Evolutionary conservation across 2,113 vertebrate species (phyloP), one percentile per base, ranked within the genome.

Genomic region (Triplophysa dalaica): DNA sequence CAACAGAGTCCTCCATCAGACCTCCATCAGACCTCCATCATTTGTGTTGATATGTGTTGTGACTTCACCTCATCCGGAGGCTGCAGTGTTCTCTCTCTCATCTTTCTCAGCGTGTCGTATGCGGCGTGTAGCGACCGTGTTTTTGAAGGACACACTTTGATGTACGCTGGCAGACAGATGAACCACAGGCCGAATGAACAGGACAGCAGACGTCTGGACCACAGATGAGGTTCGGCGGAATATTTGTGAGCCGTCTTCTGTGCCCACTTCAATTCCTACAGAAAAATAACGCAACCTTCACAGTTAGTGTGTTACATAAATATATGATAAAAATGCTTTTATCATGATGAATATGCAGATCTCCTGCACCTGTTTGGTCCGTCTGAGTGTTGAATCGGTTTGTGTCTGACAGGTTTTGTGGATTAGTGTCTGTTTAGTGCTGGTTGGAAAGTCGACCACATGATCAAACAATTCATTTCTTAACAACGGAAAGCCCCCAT

Each of bases 181-280:
- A 99, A 99, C 97, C 97, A 99, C 3, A 99, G 87, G 85, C 96
- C 98, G 85, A 97, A 98, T 89, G 96, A 96, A 65, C 98, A 95
- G 81, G 96, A 97, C 89, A 96, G 95, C 45, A 99, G 93, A 86
- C 94, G 98, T 63, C 95, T 96, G 12, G 95, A 95, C 97, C 97
- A 99, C 33, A 94, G 93, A 2, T 89, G 92, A 7, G 95, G 94
- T 85, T 93, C 94, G 73, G 92, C 81, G 0, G 94, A 94, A 87
- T 89, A 97, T 50, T 92, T 94, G 89, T 93, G 95, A 0, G 97
- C 97, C 92, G 96, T 90, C 85, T 96, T 98, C 89, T 95, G 96
- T 3, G 97, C 95, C 19, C 96, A 88, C 93, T 97, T 98, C 87
- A 99, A 94, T 87, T 99, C 97, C 97, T 99, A 84, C 21, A 1